A percentile compares a stretch with the other conserved stretches of the same genome.
Evolutionary conservation across 2,113 vertebrate species (phyloP).

Genomic region (Plecturocebus donacophilus): DNA sequence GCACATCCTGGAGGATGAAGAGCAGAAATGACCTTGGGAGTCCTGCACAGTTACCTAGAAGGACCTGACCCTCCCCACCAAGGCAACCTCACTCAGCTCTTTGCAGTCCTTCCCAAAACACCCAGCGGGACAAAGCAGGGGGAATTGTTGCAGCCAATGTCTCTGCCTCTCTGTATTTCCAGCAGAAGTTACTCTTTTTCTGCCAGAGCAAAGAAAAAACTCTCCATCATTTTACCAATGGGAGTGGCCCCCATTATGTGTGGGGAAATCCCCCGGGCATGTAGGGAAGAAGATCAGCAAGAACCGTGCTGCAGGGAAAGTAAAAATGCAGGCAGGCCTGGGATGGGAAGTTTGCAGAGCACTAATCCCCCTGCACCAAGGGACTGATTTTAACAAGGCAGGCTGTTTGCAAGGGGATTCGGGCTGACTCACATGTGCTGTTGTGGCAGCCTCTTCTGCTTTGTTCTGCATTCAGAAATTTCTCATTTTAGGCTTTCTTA

Average conservation of each 20-base stretch:
- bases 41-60: background rate
- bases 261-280: constrained; percentile 52
- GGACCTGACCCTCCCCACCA: background rate
- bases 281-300: constrained; percentile 56
- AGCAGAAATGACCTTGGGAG: background rate
- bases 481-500: constrained; percentile 58
- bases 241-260: constrained; percentile 61
- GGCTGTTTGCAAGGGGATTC: constrained; percentile 52
- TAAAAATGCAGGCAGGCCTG: constrained; percentile 67
- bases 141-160: background rate
- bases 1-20: constrained; percentile 33
- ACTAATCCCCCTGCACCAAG: constrained; percentile 72
- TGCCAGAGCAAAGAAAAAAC: constrained; percentile 52
- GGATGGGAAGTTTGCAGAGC: constrained; percentile 72
- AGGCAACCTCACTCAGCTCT: background rate
- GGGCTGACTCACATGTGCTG: constrained; percentile 53
- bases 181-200: constrained; percentile 51
- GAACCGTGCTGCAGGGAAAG: constrained; percentile 47
- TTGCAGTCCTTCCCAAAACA: background rate
- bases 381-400: constrained; percentile 79
- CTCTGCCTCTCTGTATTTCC: constrained; percentile 3
- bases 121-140: background rate
- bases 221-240: constrained; percentile 40
- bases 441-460: constrained; percentile 58
- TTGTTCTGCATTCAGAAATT: constrained; percentile 67